Conservation (phyloP, 2,888 invertebrate species). For the Polydrusus tereticollis region DNA sequence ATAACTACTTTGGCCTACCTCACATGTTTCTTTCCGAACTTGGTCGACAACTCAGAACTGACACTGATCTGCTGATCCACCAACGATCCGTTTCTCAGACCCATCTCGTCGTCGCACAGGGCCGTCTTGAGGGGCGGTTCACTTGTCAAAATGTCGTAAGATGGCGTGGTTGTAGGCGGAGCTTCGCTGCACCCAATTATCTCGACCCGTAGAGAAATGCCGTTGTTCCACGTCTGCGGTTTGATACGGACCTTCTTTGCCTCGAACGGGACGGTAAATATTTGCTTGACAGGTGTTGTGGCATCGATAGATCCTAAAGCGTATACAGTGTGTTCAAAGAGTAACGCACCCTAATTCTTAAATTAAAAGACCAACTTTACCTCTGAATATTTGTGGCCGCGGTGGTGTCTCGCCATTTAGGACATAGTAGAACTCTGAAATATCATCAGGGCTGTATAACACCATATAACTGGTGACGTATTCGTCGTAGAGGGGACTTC, state of each 20-base stretch:
- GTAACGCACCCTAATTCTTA: not conserved
- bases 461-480: slow-evolving; percentile 85
- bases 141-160: slow-evolving; percentile 47
- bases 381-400: slow-evolving; percentile 66
- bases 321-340: not conserved
- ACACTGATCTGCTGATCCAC: slow-evolving; percentile 76
- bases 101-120: slow-evolving; percentile 79
- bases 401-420: slow-evolving; percentile 62
- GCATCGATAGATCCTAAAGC: slow-evolving; percentile 70
- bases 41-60: slow-evolving; percentile 70
- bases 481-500: slow-evolving; percentile 76
- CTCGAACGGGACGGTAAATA: slow-evolving; percentile 81
- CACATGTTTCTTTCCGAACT: slow-evolving; percentile 66
- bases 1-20: slow-evolving; percentile 48
- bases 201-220: slow-evolving; percentile 76
- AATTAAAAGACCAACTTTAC: slow-evolving; percentile 63
- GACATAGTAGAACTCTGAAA: slow-evolving; percentile 71
- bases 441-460: slow-evolving; percentile 73
- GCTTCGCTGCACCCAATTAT: slow-evolving; percentile 78
- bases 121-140: slow-evolving; percentile 40
- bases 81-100: slow-evolving; percentile 75
- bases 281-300: slow-evolving; percentile 72
- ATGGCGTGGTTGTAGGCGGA: slow-evolving; percentile 50
- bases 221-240: slow-evolving; percentile 82
- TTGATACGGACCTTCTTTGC: slow-evolving; percentile 79